Evolutionary conservation across 1,140 invertebrate genomes (phyloP), one percentile per base, ranked within the genome.

Genomic region (Drosophila busckii): DNA sequence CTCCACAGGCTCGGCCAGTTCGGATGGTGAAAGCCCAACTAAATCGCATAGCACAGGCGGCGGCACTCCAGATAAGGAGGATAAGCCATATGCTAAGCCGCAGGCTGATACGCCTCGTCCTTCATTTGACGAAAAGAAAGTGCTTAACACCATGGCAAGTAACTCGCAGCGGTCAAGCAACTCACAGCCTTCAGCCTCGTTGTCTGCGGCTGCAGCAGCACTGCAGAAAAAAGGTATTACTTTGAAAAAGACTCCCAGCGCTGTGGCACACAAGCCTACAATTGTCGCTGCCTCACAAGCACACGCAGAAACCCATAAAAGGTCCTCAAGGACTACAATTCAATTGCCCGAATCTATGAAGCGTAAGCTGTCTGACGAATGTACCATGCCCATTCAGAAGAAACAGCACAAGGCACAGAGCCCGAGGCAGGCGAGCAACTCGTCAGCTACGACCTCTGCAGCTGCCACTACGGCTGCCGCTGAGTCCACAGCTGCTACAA

Each of bases 211-310:
- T 5, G 84, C 84, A n/a, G 76, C 84, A 3, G 84, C 85, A 1
- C 54, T 86, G 0, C 84, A 86, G 15, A 86, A 86, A 31, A 86
- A 86, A 19, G 84, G 84, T 0, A 86, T 86, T 5, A 86, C 84
- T 1, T 56, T 86, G 12, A 86, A 86, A 23, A 86, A 86, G 44
- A 64, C 84, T 1, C 45, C 71, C 0, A 50, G 45, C 10, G 35
- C 28, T 4, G 32, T 37, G 2, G 3, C 49, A 13, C 38, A 35
- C 0, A 82, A 59, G 37, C 32, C 60, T 0, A 28, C 52, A 1
- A 2, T 42, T 4, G 12, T 22, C 0, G 1, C 40, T n/a, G 4
- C 13, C n/a, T 2, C 37, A 4, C 41, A 48, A 4, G 49, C 54
- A 10, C 28, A 19, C 4, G 23, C 31, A 32, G 13, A 25, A 3